Evolutionary conservation across 2,113 vertebrate genomes (phyloP), one percentile per base, ranked within the genome.

Genomic region (Burhinus oedicnemus): DNA sequence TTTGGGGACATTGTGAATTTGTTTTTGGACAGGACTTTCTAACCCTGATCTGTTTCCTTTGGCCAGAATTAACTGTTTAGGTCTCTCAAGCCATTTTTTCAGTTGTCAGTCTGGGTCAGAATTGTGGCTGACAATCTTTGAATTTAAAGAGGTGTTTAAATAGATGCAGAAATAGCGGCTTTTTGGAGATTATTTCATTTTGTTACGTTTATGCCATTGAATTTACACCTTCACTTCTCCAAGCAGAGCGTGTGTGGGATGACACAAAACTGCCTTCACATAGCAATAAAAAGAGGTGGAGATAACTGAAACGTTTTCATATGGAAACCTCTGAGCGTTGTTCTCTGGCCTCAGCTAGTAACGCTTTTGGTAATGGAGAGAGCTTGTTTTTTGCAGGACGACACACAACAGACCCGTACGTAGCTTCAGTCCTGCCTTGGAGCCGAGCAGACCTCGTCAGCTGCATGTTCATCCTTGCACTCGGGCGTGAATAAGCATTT

Each of bases 371-470:
- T 12, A 1, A 19, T 1, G 1, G 11, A 9, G 45, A 22, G 36
- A 12, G 29, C 22, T 54, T 2, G 8, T 40, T 17, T 17, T 36
- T 8, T 8, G 47, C 74, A 18, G 54, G 47, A 16, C 15, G 15
- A 45, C 2, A 1, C 2, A 3, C 1, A 2, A 12, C 2, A 14
- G 27, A 34, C 18, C 58, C 19, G 3, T 22, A 3, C 0, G 2
- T 11, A 6, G 40, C 60, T 32, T 9, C 29, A 2, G 26, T 34
- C 25, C 16, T 3, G 26, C 52, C 51, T 40, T 1, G 5, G 76
- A 55, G 66, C 60, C 0, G 12, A 14, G 36, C 49, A 27, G 32
- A 14, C 32, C 57, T 47, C 45, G 1, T 9, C 60, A 4, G 32
- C 66, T 11, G 7, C 6, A 0, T 4, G 11, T 18, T 22, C 62